A percentile compares a stretch with the other conserved stretches of the same genome.
phyloP scores from a whole-genome alignment of 2,888 invertebrate species.

The Brachypterus glaber region DNA sequence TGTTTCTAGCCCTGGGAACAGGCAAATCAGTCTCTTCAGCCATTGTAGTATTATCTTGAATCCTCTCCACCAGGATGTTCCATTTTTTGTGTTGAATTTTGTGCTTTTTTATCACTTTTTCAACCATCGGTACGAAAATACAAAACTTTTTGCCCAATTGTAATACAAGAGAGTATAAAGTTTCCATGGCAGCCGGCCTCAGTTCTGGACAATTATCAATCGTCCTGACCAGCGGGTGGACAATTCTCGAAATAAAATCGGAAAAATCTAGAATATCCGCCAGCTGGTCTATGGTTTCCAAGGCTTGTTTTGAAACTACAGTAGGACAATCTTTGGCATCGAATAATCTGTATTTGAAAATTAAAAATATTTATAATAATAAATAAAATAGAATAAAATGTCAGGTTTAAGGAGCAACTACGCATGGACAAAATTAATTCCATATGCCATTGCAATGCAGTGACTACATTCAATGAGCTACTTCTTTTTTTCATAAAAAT shows the following conservation, averaged over 20 bases:
- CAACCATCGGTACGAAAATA: conserved; percentile 87
- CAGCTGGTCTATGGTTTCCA: conserved; percentile 82
- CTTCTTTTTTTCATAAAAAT: no score
- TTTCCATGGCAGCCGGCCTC: conserved; percentile 77
- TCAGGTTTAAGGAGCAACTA: no score
- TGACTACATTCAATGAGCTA: no score
- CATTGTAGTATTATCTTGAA: conserved; percentile 63
- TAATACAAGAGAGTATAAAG: conserved; percentile 74
- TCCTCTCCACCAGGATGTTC: conserved; percentile 65
- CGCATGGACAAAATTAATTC: no score
- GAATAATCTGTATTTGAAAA: conserved; percentile 42
- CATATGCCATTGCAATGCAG: no score
- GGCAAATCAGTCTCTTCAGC: conserved; percentile 68
- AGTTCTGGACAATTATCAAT: conserved; percentile 73
- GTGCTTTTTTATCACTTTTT: conserved; percentile 71
- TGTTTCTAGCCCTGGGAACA: conserved; percentile 44
- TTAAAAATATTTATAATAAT: neutral
- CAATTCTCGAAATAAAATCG: conserved; percentile 84
- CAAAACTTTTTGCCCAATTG: conserved; percentile 86
- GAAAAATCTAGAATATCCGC: conserved; percentile 86
- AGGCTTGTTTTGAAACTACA: conserved; percentile 63
- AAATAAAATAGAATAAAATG: neutral
- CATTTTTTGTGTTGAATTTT: conserved; percentile 70
- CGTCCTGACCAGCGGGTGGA: conserved; percentile 86
- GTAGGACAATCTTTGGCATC: conserved; percentile 80